Evolutionary conservation across 2,797 vertebrate genomes (phyloP).

Genomic region (Pangasius krempfi): DNA sequence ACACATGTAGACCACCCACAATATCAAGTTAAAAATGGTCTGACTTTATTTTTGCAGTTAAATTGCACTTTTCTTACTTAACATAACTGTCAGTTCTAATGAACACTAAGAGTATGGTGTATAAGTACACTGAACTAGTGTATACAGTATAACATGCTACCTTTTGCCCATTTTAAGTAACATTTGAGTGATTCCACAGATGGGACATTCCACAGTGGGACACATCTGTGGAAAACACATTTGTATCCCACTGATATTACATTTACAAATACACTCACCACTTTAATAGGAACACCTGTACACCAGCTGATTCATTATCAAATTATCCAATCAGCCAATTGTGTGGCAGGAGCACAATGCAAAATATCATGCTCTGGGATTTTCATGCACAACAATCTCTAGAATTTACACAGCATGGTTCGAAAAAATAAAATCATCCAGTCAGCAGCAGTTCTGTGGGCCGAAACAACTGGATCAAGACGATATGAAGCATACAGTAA

Average conservation of each 20-base stretch:
- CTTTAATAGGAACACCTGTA: no score
- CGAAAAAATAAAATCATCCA: neutral
- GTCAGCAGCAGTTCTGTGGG: no score
- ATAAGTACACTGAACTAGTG: neutral
- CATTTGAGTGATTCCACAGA: neutral
- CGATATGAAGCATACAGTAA: neutral
- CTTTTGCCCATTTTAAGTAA: neutral
- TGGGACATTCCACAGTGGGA: neutral
- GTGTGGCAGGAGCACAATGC: neutral
- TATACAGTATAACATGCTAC: neutral
- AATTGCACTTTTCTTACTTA: neutral
- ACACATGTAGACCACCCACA: conserved; percentile 44
- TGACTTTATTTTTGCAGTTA: conserved; percentile 21
- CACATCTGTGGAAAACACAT: neutral
- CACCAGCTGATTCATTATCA: neutral
- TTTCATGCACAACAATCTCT: neutral
- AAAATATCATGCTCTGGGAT: neutral
- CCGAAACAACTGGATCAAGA: neutral
- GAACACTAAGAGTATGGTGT: neutral
- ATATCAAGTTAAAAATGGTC: conserved; percentile 6
- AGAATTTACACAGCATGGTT: neutral
- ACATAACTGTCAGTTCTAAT: conserved; percentile 18
- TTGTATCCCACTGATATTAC: neutral
- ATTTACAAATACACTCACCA: neutral
- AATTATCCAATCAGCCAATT: neutral